phyloP scores from a whole-genome alignment of 2,888 invertebrate genomes.

The Phalera bucephala region DNA sequence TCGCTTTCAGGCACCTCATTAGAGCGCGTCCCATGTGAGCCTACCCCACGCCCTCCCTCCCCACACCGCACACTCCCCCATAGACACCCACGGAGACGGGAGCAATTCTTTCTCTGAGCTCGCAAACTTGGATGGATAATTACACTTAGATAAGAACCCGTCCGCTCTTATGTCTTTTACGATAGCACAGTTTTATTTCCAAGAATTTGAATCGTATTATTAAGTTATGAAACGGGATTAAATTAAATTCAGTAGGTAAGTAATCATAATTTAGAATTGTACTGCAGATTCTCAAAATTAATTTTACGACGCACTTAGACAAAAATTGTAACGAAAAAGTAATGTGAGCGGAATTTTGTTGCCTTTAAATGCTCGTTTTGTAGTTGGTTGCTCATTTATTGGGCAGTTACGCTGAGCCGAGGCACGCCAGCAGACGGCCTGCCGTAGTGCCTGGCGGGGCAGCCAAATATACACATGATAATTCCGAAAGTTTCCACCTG shows the following conservation, averaged over 20 bases:
- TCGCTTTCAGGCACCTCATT: conserved; percentile 84
- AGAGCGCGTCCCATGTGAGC: conserved; percentile 82
- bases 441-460: conserved; percentile 30
- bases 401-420: conserved; percentile 17
- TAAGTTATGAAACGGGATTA: conserved; percentile 14
- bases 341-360: conserved; percentile 19
- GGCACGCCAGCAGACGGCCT: conserved; percentile 22
- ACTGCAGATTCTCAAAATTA: too few relatives aligned
- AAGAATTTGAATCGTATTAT: conserved; percentile 25
- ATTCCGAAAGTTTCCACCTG: conserved; percentile 45
- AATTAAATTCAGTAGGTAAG: conserved; percentile 9
- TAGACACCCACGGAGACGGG: conserved; percentile 54
- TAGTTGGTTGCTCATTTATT: conserved; percentile 21
- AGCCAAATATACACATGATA: conserved; percentile 45
- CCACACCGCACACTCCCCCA: conserved; percentile 27
- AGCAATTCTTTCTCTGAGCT: conserved; percentile 78
- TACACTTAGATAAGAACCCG: conserved; percentile 75
- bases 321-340: conserved; percentile 5
- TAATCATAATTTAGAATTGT: conserved; percentile 4
- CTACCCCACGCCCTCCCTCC: conserved; percentile 52
- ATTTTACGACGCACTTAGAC: too few relatives aligned
- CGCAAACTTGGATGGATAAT: conserved; percentile 79
- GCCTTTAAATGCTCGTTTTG: conserved; percentile 22
- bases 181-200: conserved; percentile 24
- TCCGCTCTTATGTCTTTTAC: conserved; percentile 54